Conservation (phyloP, 2,797 vertebrate genomes). For the Halcyon badia region DNA sequence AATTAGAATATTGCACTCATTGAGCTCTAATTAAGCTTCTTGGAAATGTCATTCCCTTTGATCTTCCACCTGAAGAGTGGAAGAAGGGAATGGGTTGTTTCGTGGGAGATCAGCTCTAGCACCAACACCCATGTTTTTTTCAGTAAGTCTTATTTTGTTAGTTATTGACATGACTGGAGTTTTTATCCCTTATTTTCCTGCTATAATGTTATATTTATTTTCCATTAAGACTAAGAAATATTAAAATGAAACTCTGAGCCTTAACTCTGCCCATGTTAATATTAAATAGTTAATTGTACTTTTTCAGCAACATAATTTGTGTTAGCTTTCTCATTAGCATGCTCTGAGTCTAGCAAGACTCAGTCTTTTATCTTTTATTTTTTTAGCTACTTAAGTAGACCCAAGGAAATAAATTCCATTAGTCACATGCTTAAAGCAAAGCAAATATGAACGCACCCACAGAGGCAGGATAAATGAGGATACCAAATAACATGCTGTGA, state of each 20-base stretch:
- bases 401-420: background rate
- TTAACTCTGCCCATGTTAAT: accelerated
- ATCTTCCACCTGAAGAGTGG: background rate
- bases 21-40: background rate
- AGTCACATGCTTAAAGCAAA: background rate
- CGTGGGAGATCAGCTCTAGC: background rate
- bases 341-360: background rate
- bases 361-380: background rate
- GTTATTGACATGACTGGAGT: background rate
- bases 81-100: background rate
- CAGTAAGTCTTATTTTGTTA: background rate
- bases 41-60: background rate
- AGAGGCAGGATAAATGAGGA: background rate
- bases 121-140: accelerated
- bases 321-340: background rate
- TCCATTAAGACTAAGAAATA: background rate
- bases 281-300: background rate
- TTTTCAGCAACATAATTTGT: background rate
- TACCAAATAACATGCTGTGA: background rate
- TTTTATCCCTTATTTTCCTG: background rate
- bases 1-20: background rate
- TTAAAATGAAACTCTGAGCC: background rate
- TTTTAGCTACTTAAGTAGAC: background rate
- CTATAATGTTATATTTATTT: background rate
- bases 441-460: background rate